Percentiles rank a stretch among this genome's conserved stretches.
phyloP scores from a whole-genome alignment of 2,113 vertebrate species.

The Gulo gulo region DNA sequence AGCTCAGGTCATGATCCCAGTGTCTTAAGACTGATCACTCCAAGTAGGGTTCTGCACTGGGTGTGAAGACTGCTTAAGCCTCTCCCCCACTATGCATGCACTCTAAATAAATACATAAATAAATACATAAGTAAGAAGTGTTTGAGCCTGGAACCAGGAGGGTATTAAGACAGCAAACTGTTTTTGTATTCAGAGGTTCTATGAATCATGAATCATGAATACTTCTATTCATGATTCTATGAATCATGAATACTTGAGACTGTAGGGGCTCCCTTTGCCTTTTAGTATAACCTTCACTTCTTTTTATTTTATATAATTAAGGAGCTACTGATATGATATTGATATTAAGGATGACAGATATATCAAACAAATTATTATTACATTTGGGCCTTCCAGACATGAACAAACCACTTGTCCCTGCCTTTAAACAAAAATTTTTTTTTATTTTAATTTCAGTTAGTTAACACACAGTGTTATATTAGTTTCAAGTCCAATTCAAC shows the following conservation, averaged over 20 bases:
- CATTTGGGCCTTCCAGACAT: neutral
- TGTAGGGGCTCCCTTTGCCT: neutral
- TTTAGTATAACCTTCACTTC: neutral
- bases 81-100: neutral
- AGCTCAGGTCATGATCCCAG: neutral
- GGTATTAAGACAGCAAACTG: neutral
- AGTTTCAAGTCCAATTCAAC: neutral
- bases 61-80: neutral
- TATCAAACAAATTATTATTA: neutral
- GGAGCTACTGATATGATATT: neutral
- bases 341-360: neutral
- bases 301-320: neutral
- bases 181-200: neutral
- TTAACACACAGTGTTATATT: neutral
- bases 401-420: neutral
- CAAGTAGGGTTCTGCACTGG: neutral
- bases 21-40: neutral
- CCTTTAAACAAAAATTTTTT: neutral
- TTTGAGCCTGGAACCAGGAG: neutral
- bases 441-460: neutral
- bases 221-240: neutral
- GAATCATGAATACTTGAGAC: neutral
- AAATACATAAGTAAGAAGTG: neutral
- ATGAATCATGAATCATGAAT: neutral
- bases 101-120: neutral